Evolutionary conservation across 2,113 vertebrate genomes (phyloP).

Genomic region (Semnornis frantzii): DNA sequence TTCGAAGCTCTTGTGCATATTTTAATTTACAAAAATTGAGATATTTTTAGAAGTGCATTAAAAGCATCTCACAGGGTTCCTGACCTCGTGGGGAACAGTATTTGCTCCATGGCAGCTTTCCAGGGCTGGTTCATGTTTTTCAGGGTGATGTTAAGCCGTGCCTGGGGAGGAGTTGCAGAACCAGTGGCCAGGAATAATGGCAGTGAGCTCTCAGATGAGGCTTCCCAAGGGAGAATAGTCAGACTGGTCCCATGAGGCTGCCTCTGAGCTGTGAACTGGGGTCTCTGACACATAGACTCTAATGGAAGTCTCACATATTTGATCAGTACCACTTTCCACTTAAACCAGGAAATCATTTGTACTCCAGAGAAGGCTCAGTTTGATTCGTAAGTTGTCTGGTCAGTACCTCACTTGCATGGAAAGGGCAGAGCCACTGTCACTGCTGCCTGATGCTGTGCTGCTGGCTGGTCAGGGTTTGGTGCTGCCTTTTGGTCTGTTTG

Average conservation of each 20-base stretch:
- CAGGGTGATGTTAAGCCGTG: neutral
- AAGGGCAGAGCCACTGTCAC: neutral
- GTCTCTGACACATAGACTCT: rapidly evolving
- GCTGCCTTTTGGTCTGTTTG: neutral
- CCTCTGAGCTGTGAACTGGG: neutral
- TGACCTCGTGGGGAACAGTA: neutral
- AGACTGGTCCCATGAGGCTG: neutral
- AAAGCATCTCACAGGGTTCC: neutral
- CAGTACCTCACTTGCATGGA: neutral
- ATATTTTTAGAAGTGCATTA: neutral
- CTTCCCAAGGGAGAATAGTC: neutral
- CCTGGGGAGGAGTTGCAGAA: neutral
- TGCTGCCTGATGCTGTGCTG: neutral
- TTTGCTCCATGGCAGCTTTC: neutral
- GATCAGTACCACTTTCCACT: neutral
- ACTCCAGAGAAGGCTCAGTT: neutral
- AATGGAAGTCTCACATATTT: rapidly evolving
- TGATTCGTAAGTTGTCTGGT: neutral
- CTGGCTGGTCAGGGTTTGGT: neutral
- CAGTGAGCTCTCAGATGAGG: neutral
- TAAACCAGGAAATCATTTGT: neutral
- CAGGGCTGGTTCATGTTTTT: neutral
- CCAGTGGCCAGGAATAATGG: neutral
- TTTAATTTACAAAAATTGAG: neutral
- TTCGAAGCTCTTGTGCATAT: neutral